A percentile compares a stretch with the other conserved stretches of the same genome.
Conservation (phyloP, 1,140 invertebrate species). For the Neodiprion virginianus region DNA sequence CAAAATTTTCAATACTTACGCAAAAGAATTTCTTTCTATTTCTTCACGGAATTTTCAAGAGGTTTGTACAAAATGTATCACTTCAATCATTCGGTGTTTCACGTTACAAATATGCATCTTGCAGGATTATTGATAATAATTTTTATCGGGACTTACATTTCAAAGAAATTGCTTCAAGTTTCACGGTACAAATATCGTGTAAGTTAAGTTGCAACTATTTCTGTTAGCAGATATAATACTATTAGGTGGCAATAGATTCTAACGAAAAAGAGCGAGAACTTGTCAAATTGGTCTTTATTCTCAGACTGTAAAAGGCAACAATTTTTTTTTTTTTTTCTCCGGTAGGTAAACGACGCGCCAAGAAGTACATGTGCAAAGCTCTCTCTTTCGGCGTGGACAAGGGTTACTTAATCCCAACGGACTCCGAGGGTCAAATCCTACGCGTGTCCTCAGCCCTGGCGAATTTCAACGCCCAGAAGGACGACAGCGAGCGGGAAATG, state of each 20-base stretch:
- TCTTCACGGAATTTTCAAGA: not conserved
- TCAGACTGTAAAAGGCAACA: not conserved
- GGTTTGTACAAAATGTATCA: no score
- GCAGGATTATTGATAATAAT: no score
- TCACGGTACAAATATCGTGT: not conserved
- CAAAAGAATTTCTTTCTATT: not conserved
- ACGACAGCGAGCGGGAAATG: constrained; percentile 21
- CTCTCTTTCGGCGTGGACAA: constrained; percentile 45
- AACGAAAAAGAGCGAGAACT: no score
- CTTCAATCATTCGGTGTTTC: no score
- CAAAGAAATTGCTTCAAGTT: not conserved
- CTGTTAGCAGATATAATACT: not conserved
- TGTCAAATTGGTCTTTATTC: not conserved
- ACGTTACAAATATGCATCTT: no score
- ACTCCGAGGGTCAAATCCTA: constrained; percentile 39
- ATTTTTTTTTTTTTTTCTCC: not conserved
- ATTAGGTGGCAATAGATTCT: no score
- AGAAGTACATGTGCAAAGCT: constrained; percentile 43
- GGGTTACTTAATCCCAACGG: constrained; percentile 46
- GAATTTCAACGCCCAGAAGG: constrained; percentile 20
- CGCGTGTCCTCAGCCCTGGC: constrained; percentile 35
- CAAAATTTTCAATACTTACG: not conserved
- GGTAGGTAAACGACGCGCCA: constrained; percentile 43
- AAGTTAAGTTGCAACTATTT: not conserved
- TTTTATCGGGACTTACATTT: no score